These are phyloP conservation scores for Ectropis crepuscularia DNA, from an alignment of 2,888 invertebrate species.

Conservation along the genomic window DNA sequence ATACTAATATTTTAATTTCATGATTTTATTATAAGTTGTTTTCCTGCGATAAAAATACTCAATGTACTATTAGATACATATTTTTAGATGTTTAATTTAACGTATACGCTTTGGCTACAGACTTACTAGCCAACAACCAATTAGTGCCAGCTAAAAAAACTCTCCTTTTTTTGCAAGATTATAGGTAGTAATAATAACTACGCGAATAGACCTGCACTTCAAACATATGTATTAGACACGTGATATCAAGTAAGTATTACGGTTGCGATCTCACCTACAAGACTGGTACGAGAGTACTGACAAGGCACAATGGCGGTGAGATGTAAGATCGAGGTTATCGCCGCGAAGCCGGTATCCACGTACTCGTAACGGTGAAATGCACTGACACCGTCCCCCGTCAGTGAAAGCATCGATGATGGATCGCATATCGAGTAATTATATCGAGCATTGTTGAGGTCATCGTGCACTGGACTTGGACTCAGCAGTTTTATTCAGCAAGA, in stretches of 20 bases:
- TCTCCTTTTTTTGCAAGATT: too few relatives aligned
- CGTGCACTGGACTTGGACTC: neutral
- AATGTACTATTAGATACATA: too few relatives aligned
- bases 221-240: neutral
- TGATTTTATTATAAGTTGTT: too few relatives aligned
- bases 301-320: slow-evolving; percentile 26
- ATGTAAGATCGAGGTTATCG: slow-evolving; percentile 34
- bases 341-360: slow-evolving; percentile 24
- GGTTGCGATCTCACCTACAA: neutral
- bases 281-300: slow-evolving; percentile 4
- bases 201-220: too few relatives aligned
- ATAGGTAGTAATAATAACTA: too few relatives aligned
- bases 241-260: slow-evolving; percentile 2
- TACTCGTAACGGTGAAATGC: slow-evolving; percentile 39
- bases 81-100: too few relatives aligned
- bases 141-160: too few relatives aligned
- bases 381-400: slow-evolving; percentile 24
- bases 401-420: slow-evolving; percentile 43
- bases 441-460: slow-evolving; percentile 14
- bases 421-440: slow-evolving; percentile 27
- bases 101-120: too few relatives aligned
- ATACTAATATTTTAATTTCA: too few relatives aligned
- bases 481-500: too few relatives aligned
- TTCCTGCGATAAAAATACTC: too few relatives aligned
- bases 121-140: too few relatives aligned